Conservation (phyloP, 2,888 invertebrate species). For the Cantharis rustica region DNA sequence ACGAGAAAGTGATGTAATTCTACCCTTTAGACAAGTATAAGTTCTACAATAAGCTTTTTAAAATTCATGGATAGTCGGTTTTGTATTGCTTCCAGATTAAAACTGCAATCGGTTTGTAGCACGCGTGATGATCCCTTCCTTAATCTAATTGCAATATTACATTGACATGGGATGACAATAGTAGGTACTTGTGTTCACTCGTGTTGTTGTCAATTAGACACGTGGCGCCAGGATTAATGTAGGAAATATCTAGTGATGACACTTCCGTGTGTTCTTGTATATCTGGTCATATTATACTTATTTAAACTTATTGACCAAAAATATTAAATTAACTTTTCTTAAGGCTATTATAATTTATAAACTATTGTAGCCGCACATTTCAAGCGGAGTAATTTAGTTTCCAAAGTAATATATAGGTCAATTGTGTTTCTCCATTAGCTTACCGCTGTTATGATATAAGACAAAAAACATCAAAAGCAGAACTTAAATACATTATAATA, state of each 20-base stretch:
- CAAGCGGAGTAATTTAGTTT: too few relatives aligned
- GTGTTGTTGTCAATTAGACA: slow-evolving; percentile 46
- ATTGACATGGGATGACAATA: slow-evolving; percentile 44
- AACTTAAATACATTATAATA: too few relatives aligned
- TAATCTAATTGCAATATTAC: slow-evolving; percentile 53
- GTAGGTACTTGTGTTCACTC: slow-evolving; percentile 40
- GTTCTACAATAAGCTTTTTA: slow-evolving; percentile 27
- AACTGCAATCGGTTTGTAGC: slow-evolving; percentile 39
- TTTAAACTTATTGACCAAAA: neutral
- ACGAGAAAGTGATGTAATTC: slow-evolving; percentile 24
- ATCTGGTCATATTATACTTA: neutral
- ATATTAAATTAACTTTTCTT: neutral
- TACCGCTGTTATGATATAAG: too few relatives aligned
- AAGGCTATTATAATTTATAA: neutral
- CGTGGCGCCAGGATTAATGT: slow-evolving; percentile 36
- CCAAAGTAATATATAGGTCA: too few relatives aligned
- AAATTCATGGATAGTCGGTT: slow-evolving; percentile 35
- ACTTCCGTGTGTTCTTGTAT: slow-evolving; percentile 6
- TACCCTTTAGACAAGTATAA: slow-evolving; percentile 18
- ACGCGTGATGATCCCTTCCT: slow-evolving; percentile 40
- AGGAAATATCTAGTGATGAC: slow-evolving; percentile 19
- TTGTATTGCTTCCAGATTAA: slow-evolving; percentile 32
- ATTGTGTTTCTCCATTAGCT: too few relatives aligned
- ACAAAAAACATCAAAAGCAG: too few relatives aligned
- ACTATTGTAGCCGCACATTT: too few relatives aligned